Evolutionary conservation across 2,888 invertebrate species (phyloP).

Genomic region (Allolobophora icterica): DNA sequence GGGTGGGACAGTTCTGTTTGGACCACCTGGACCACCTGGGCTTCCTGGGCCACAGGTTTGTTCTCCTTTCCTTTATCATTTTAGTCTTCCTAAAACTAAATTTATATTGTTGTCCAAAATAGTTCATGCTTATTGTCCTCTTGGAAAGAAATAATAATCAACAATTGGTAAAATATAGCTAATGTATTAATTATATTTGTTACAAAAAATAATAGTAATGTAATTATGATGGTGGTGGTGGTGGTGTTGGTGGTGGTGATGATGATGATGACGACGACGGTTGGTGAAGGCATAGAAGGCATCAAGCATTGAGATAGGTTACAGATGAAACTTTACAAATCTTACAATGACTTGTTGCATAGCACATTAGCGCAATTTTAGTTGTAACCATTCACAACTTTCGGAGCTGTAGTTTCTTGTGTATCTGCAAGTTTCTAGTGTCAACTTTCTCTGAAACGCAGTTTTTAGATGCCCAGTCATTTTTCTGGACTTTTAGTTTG

Average conservation of each 20-base stretch:
- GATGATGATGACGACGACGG: too few relatives aligned
- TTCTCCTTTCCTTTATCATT: not conserved
- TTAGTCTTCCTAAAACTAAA: not conserved
- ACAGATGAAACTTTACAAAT: too few relatives aligned
- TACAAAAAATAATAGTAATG: too few relatives aligned
- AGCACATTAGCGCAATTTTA: too few relatives aligned
- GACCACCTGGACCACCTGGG: constrained; percentile 10
- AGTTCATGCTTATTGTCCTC: not conserved
- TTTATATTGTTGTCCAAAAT: not conserved
- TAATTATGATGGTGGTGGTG: not conserved
- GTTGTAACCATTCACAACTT: too few relatives aligned
- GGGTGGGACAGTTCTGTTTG: not conserved
- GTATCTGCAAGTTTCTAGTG: too few relatives aligned
- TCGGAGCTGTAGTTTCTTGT: too few relatives aligned
- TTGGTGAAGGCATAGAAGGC: not conserved
- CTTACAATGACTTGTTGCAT: too few relatives aligned
- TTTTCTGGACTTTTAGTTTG: too few relatives aligned
- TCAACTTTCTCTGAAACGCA: too few relatives aligned
- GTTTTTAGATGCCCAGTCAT: too few relatives aligned
- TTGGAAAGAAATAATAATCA: not conserved
- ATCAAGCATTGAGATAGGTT: not conserved
- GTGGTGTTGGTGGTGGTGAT: not conserved
- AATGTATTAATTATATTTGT: too few relatives aligned
- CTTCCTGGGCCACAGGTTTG: not conserved
- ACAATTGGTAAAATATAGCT: not conserved